Evolutionary conservation across 2,113 vertebrate species (phyloP).

Genomic region (Amazona vittata): DNA sequence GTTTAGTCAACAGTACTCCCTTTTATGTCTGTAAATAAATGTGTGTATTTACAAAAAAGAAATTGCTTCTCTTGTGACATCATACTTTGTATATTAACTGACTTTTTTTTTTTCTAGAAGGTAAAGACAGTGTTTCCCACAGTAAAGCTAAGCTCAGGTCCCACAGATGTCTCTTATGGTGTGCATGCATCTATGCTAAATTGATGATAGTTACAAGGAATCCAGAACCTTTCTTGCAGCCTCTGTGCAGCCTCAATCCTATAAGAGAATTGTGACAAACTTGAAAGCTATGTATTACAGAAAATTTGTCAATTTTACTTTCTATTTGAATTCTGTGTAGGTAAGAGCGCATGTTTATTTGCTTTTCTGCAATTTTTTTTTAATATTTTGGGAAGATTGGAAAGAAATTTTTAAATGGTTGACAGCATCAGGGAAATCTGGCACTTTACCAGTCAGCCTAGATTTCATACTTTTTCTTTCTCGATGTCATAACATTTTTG

Average conservation of each 20-base stretch:
- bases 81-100: not conserved
- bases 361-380: not conserved
- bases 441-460: not conserved
- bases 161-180: not conserved
- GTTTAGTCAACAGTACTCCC: not conserved
- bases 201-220: not conserved
- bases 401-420: not conserved
- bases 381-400: not conserved
- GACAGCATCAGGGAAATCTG: not conserved
- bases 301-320: not conserved
- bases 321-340: not conserved
- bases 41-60: not conserved
- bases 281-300: not conserved
- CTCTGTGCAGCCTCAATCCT: not conserved
- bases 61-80: not conserved
- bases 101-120: not conserved
- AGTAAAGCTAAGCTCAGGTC: not conserved
- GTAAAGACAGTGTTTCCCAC: not conserved
- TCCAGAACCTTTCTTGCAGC: not conserved
- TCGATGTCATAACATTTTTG: not conserved
- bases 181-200: not conserved
- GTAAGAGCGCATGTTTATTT: rapidly evolving
- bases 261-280: not conserved
- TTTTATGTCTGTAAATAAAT: not conserved
- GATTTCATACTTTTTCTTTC: not conserved